Evolutionary conservation across 1,140 invertebrate species (phyloP).

Genomic region (Cydia strobilella): DNA sequence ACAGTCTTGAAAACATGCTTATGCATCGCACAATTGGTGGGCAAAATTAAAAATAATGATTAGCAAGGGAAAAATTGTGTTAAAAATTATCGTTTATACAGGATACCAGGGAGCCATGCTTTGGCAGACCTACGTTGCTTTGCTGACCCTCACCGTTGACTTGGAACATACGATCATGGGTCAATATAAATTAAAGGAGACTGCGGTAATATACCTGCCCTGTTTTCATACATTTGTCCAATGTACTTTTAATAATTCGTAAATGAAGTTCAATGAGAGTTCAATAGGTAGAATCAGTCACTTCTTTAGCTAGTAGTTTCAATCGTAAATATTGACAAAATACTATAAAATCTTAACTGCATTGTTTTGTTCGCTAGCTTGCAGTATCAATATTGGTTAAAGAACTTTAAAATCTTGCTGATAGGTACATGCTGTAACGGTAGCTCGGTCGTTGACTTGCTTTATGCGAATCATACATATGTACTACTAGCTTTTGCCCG

Average conservation of each 20-base stretch:
- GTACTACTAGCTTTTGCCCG: too few relatives aligned
- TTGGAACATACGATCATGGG: conserved; percentile 46
- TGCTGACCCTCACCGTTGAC: conserved; percentile 45
- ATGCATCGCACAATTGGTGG: not conserved
- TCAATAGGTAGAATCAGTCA: not conserved
- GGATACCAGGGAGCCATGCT: conserved; percentile 40
- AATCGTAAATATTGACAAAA: not conserved
- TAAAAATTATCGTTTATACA: conserved; percentile 55
- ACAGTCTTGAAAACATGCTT: conserved; percentile 12
- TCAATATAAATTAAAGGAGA: conserved; percentile 42
- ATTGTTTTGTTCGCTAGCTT: not conserved
- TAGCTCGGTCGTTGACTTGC: not conserved
- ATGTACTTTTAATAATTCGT: too few relatives aligned
- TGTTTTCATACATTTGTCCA: conserved; percentile 21
- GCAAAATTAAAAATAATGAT: conserved; percentile 45
- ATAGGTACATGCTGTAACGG: not conserved
- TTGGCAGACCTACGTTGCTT: conserved; percentile 53
- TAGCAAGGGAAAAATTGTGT: conserved; percentile 41
- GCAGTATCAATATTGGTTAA: not conserved
- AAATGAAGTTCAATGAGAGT: too few relatives aligned
- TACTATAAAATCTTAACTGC: not conserved
- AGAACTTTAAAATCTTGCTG: not conserved
- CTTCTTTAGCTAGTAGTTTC: not conserved
- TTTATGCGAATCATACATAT: too few relatives aligned
- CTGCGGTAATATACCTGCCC: conserved; percentile 46